These are phyloP conservation scores for Drosophila borborema DNA, from an alignment of 2,888 invertebrate genomes.

Conservation along the genomic window DNA sequence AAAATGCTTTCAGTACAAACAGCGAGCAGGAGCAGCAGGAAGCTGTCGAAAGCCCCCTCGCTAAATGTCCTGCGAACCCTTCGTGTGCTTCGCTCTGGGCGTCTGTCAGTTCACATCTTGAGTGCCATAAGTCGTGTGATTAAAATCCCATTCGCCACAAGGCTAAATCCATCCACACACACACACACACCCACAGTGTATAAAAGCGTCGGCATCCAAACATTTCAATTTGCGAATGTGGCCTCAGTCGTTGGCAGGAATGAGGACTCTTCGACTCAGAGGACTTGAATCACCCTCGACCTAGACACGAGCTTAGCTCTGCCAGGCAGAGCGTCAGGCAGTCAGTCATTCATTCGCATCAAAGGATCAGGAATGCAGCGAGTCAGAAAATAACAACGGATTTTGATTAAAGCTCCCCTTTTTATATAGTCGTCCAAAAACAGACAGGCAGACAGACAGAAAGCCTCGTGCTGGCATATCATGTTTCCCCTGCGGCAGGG, in stretches of 20 bases:
- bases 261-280: constrained; percentile 24
- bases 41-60: constrained; percentile 55
- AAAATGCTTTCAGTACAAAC: constrained; percentile 72
- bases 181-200: constrained; percentile 2
- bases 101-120: constrained; percentile 84
- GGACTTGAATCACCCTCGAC: constrained; percentile 61
- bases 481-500: constrained; percentile 78
- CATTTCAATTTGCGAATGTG: constrained; percentile 83
- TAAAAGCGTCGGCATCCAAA: constrained; percentile 67
- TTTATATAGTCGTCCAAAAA: constrained; percentile 76
- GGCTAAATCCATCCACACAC: constrained; percentile 62
- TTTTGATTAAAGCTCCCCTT: constrained; percentile 86
- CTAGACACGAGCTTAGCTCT: constrained; percentile 38
- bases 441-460: constrained; percentile 22
- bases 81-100: constrained; percentile 54
- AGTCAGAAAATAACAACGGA: constrained; percentile 87
- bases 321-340: constrained; percentile 28
- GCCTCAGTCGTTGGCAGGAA: constrained; percentile 49
- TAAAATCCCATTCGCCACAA: constrained; percentile 84
- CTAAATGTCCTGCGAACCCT: constrained; percentile 57
- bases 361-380: constrained; percentile 87
- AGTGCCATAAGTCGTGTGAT: constrained; percentile 85
- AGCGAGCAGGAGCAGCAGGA: constrained; percentile 55
- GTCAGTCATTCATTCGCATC: constrained; percentile 80
- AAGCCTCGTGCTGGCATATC: constrained; percentile 53